Evolutionary conservation across 2,797 vertebrate species (phyloP), one percentile per base, ranked within the genome.

Genomic region (Acipenser ruthenus): DNA sequence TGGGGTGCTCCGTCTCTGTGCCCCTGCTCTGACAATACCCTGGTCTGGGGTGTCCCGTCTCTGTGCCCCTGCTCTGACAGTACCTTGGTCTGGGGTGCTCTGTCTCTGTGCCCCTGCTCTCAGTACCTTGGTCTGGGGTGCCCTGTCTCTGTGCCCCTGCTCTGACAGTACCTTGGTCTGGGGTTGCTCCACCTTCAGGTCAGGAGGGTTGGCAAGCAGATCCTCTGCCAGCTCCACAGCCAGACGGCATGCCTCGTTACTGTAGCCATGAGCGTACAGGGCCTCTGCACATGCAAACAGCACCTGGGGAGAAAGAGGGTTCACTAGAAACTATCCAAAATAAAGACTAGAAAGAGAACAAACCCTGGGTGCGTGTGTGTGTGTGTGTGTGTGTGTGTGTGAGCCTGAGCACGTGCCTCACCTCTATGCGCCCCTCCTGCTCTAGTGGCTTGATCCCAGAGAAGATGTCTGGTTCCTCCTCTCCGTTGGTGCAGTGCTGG

Each of bases 271-370:
- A 0, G 97, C 95, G 15, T 99, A 87, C 7, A 99, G 87, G 2
- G 97, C 96, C 81, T 99, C 97, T 1, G 94, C 96, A 82, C 97
- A 99, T 0, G 97, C 97, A 91, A 98, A 99, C 51, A 99, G 80
- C 61, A 99, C 90, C 97, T 99, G 75, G 10, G n/a, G 1, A 55
- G 52, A 55, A n/a, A 55, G 0, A 71, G 0, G 53, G 53, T 55
- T 55, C n/a, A 10, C 53, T n/a, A n/a, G 8, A 10, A 55, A 55
- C 7, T 10, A 10, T 37, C 4, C 37, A 37, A 37, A 37, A 4
- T 37, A 37, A 37, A 37, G 37, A 37, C 37, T 37, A 37, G 37
- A 37, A 5, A 37, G 37, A 37, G 37, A 37, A 37, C 37, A 37
- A 37, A 18, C 18, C 2, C 1, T 18, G 18, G 1, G 18, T 18